Conservation (phyloP, 2,797 vertebrate genomes). For the Pachyuromys duprasi region DNA sequence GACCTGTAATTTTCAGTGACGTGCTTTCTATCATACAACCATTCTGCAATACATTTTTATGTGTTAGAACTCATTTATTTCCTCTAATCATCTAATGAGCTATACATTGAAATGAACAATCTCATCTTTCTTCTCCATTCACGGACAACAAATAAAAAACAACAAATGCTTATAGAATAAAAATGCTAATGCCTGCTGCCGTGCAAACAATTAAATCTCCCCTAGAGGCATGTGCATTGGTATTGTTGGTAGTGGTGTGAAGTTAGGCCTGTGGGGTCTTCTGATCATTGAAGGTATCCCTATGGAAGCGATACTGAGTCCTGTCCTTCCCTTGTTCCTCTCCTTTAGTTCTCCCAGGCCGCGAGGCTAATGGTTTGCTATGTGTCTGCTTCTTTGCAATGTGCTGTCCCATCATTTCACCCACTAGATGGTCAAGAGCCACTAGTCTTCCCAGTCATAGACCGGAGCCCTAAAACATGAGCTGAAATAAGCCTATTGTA, state of each 20-base stretch:
- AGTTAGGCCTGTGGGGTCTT: not conserved
- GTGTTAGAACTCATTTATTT: not conserved
- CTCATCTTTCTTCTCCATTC: not conserved
- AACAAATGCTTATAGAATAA: not conserved
- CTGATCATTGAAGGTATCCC: not conserved
- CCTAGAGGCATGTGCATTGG: not conserved
- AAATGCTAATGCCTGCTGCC: not conserved
- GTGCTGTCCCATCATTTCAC: not conserved
- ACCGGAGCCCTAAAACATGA: not conserved
- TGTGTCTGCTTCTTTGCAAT: too few species aligned
- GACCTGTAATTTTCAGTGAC: not conserved
- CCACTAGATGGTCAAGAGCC: not conserved
- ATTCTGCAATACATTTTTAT: not conserved
- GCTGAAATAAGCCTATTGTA: not conserved
- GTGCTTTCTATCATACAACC: not conserved
- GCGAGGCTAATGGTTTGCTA: not conserved
- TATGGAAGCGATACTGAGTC: not conserved
- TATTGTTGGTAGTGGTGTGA: not conserved
- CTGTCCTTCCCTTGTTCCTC: not conserved
- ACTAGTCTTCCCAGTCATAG: not conserved
- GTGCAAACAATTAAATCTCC: not conserved
- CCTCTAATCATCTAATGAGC: not conserved
- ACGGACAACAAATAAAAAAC: not conserved
- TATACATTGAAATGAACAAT: conserved; percentile 4
- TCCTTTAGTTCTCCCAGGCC: not conserved